Evolutionary conservation across 2,113 vertebrate species (phyloP), one percentile per base, ranked within the genome.

Genomic region (Phalacrocorax brasilianus): DNA sequence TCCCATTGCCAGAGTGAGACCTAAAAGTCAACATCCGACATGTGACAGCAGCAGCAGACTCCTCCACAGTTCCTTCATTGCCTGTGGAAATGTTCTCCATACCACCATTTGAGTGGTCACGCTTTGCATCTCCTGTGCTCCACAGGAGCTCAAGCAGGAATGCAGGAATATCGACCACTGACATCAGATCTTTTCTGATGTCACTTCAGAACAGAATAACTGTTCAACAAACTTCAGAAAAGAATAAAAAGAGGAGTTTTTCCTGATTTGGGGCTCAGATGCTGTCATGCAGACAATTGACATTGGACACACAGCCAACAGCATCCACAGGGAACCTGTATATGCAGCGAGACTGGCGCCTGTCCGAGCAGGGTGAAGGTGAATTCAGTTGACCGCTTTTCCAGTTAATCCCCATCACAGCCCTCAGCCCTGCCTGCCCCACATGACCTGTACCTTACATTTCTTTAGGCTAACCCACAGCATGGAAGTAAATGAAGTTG

Each of bases 41-140:
- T 5, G 14, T 82, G 70, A 27, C 0, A 2, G 76, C 67, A 84
- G 81, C 42, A 58, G 44, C 1, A 3, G n/a, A 44, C 3, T 2
- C 28, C 58, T 93, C 56, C 61, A 62, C 14, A 35, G 38, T 6
- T 82, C 52, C 68, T 53, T 85, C 35, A 45, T 53, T 2, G 11
- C 45, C n/a, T 74, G 32, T 23, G 32, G 84, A 95, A 89, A 62
- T 0, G 0, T 74, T 70, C 87, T 71, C 19, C 59, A 55, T 59
- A 85, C 50, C 77, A 71, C 30, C 5, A 1, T 68, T 84, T 62
- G 18, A 73, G 47, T 42, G 84, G 53, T 45, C 35, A 35, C 0
- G 0, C 42, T 33, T 30, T 77, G 47, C 23, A 26, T 33, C 19
- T 12, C 9, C 19, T 22, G 7, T 0, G 0, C 61, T 35, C 56